These are phyloP conservation scores for Aporophyla lueneburgensis DNA, from an alignment of 2,888 invertebrate genomes.

Conservation along the genomic window DNA sequence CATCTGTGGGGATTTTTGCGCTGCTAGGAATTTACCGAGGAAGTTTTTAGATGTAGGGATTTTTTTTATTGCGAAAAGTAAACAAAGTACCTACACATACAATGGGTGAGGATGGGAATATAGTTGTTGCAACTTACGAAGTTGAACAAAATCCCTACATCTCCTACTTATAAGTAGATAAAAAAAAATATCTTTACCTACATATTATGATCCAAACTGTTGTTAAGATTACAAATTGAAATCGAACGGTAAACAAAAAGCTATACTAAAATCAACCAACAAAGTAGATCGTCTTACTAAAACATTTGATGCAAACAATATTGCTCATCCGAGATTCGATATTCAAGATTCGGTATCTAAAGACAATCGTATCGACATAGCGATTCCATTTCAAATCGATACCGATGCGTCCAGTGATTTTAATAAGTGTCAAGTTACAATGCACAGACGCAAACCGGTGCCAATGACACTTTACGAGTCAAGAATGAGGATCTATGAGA, in stretches of 20 bases:
- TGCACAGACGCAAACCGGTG: constrained; percentile 39
- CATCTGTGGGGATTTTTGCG: constrained; percentile 16
- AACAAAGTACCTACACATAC: background rate
- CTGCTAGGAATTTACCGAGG: constrained; percentile 27
- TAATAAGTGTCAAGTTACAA: constrained; percentile 61
- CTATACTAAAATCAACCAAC: background rate
- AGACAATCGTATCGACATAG: constrained; percentile 42
- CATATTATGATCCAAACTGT: background rate
- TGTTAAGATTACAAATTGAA: background rate
- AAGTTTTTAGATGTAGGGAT: background rate
- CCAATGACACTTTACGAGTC: constrained; percentile 58
- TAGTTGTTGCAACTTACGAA: background rate
- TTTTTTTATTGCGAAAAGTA: too few relatives aligned
- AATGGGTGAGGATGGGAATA: background rate
- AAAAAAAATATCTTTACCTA: too few relatives aligned
- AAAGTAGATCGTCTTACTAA: background rate
- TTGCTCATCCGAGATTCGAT: constrained; percentile 46
- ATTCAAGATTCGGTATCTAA: constrained; percentile 14
- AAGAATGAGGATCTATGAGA: constrained; percentile 52
- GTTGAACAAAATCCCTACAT: background rate
- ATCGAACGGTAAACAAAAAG: background rate
- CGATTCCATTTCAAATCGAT: constrained; percentile 53
- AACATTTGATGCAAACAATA: constrained; percentile 24
- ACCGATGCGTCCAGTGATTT: constrained; percentile 56
- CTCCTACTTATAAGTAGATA: background rate